Evolutionary conservation across 2,797 vertebrate species (phyloP).

Genomic region (Malurus leucopterus): DNA sequence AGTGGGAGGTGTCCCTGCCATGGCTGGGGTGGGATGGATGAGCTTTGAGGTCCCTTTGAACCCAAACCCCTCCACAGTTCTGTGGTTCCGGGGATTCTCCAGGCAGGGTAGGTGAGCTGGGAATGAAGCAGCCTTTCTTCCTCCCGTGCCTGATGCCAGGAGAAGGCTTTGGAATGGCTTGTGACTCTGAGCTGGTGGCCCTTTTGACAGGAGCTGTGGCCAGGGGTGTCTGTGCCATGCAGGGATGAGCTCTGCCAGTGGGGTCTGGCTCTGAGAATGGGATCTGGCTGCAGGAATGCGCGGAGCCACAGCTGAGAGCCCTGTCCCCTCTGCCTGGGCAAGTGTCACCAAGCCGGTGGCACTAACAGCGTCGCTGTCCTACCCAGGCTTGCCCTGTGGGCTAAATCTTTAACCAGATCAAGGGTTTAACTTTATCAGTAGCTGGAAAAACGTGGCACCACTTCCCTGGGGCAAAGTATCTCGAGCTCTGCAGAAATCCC

Average conservation of each 20-base stretch:
- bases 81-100: background rate
- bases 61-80: background rate
- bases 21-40: background rate
- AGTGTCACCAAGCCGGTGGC: background rate
- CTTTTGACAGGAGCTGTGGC: background rate
- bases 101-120: background rate
- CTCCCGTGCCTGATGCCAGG: background rate
- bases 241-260: background rate
- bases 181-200: background rate
- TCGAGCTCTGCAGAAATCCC: background rate
- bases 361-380: background rate
- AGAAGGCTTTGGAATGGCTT: background rate
- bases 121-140: background rate
- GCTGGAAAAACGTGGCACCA: slow-evolving; percentile 31
- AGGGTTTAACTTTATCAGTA: slow-evolving; percentile 61
- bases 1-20: background rate
- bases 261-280: too few relatives aligned
- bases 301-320: background rate
- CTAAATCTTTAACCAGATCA: slow-evolving; percentile 45
- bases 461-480: slow-evolving; percentile 42
- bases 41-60: background rate
- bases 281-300: background rate
- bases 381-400: background rate
- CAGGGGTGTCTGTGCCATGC: background rate
- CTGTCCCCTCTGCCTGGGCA: background rate